Percentiles rank a stretch among this genome's conserved stretches.
These are phyloP conservation scores for Pseudopodoces humilis DNA, from an alignment of 2,113 vertebrate species.

Conservation along the genomic window DNA sequence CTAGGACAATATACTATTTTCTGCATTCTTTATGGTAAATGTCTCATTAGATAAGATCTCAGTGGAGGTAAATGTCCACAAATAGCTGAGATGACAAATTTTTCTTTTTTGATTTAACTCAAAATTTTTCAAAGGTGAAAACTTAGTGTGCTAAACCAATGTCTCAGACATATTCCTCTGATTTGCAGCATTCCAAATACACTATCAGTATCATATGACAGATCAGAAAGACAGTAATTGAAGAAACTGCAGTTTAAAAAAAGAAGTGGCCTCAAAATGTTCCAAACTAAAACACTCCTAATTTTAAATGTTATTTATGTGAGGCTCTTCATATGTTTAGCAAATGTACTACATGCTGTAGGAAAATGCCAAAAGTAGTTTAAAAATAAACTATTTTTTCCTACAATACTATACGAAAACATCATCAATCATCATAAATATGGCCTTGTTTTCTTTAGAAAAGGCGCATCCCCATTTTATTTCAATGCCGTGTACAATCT, in stretches of 20 bases:
- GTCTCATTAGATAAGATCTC: background rate
- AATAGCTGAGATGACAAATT: background rate
- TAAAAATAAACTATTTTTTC: conserved; percentile 48
- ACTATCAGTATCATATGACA: conserved; percentile 22
- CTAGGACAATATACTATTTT: background rate
- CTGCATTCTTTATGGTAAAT: background rate
- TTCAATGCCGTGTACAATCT: conserved; percentile 38
- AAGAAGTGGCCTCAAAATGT: conserved; percentile 11
- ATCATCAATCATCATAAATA: conserved; percentile 47
- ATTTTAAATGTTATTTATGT: conserved; percentile 48
- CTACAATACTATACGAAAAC: background rate
- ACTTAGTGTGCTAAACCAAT: background rate
- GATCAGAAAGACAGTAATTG: background rate
- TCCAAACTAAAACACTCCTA: conserved; percentile 40
- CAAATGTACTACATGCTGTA: conserved; percentile 37
- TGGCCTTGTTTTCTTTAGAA: conserved; percentile 10
- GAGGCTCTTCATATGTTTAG: conserved; percentile 49
- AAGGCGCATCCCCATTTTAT: background rate
- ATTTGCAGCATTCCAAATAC: background rate
- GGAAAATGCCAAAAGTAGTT: conserved; percentile 40
- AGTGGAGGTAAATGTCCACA: background rate
- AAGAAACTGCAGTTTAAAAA: background rate
- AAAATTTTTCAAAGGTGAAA: background rate
- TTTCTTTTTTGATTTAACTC: background rate
- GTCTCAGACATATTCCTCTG: background rate